Conservation (phyloP, 2,113 vertebrate species). For the Ibidorhyncha struthersii region DNA sequence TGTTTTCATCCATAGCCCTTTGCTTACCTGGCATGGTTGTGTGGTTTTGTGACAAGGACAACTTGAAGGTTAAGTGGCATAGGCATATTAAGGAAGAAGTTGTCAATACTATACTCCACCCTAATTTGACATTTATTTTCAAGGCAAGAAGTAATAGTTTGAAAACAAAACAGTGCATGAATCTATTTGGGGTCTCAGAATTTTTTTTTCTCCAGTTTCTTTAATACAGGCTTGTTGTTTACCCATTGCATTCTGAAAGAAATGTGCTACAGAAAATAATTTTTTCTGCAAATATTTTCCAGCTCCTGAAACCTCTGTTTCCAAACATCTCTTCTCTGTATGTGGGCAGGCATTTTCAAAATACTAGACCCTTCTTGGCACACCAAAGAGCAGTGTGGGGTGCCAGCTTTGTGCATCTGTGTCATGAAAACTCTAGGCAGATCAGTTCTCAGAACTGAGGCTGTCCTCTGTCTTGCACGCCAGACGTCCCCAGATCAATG, state of each 20-base stretch:
- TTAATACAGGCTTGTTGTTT: neutral
- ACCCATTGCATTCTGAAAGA: neutral
- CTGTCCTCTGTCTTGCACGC: neutral
- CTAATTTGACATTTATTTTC: neutral
- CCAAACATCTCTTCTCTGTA: neutral
- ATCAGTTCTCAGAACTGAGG: neutral
- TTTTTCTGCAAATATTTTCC: neutral
- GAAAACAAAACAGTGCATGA: neutral
- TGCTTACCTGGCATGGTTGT: rapidly evolving
- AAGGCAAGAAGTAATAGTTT: neutral
- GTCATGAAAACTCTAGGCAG: neutral
- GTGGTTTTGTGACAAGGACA: neutral
- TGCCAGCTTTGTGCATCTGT: neutral
- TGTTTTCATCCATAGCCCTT: neutral
- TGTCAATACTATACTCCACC: neutral
- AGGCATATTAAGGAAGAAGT: neutral
- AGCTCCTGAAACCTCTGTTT: neutral
- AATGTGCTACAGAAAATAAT: neutral
- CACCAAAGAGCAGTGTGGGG: neutral
- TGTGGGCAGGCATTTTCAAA: neutral
- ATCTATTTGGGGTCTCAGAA: neutral
- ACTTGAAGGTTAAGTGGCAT: neutral
- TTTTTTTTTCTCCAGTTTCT: neutral
- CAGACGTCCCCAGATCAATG: neutral
- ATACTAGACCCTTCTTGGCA: neutral